phyloP scores from a whole-genome alignment of 2,888 invertebrate genomes.

The Punctoribates punctum region DNA sequence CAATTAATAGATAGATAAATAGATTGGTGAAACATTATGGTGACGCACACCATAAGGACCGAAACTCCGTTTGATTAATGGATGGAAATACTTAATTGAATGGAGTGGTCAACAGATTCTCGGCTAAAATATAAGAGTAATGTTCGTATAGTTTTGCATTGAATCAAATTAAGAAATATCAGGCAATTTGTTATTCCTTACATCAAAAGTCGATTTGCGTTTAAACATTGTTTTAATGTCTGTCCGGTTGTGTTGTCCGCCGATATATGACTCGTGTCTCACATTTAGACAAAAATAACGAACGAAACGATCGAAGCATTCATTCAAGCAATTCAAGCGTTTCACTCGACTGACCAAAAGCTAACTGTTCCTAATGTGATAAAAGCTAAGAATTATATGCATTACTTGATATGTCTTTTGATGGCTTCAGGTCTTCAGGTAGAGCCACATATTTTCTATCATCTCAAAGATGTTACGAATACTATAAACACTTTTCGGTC shows the following conservation, averaged over 20 bases:
- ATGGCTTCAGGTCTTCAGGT: slow-evolving; percentile 32
- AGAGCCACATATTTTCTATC: background rate
- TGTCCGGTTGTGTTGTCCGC: background rate
- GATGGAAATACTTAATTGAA: too few species aligned
- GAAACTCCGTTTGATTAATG: too few species aligned
- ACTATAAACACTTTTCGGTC: slow-evolving; percentile 2
- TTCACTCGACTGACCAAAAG: slow-evolving; percentile 34
- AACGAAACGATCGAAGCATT: slow-evolving; percentile 17
- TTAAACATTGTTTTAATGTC: too few species aligned
- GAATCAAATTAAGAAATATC: too few species aligned
- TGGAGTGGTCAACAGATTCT: too few species aligned
- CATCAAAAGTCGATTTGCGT: too few species aligned
- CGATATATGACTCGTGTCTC: background rate
- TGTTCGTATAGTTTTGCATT: too few species aligned
- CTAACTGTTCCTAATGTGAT: slow-evolving; percentile 31
- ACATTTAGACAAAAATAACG: slow-evolving; percentile 18
- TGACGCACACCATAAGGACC: too few species aligned
- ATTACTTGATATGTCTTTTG: background rate
- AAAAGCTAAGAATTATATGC: slow-evolving; percentile 25
- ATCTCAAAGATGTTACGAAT: background rate
- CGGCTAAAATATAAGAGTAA: too few species aligned
- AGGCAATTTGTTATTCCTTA: too few species aligned
- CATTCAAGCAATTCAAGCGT: slow-evolving; percentile 26
- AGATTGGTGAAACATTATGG: too few species aligned
- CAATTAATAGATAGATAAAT: too few species aligned